Percentiles rank a stretch among this genome's conserved stretches.
These are phyloP conservation scores for Fragum sueziense DNA, from an alignment of 2,888 invertebrate genomes.

Conservation along the genomic window DNA sequence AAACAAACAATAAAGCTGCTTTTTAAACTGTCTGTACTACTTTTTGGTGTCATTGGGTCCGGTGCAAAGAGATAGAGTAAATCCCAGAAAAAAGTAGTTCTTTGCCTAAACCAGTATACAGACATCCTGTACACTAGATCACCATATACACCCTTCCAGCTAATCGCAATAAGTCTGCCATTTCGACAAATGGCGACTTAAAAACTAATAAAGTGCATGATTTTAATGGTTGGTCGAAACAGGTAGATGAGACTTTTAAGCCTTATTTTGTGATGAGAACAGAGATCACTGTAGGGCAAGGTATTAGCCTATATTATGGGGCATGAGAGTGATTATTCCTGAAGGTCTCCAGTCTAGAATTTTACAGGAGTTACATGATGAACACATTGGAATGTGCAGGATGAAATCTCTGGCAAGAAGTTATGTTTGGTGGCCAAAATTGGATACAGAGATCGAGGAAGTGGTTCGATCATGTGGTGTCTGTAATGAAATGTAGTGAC, in stretches of 20 bases:
- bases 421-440: constrained; percentile 26
- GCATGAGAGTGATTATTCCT: constrained; percentile 33
- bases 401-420: constrained; percentile 30
- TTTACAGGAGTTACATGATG: constrained; percentile 20
- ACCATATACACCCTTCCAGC: too few species aligned
- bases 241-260: constrained; percentile 22
- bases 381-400: constrained; percentile 32
- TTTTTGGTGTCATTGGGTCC: too few species aligned
- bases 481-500: constrained; percentile 43
- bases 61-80: too few species aligned
- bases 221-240: constrained; percentile 30
- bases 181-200: too few species aligned
- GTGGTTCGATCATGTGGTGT: constrained; percentile 12
- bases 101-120: too few species aligned
- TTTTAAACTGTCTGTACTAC: too few species aligned
- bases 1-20: too few species aligned
- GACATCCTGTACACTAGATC: too few species aligned
- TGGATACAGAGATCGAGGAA: constrained; percentile 23
- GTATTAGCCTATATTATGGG: constrained; percentile 34
- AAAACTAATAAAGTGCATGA: constrained; percentile 25
- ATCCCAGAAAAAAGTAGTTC: too few species aligned
- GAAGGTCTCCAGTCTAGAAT: constrained; percentile 6
- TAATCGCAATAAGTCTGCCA: too few species aligned
- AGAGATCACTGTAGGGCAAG: constrained; percentile 20
- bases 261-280: constrained; percentile 20